Evolutionary conservation across 2,113 vertebrate genomes (phyloP), one percentile per base, ranked within the genome.

Genomic region (Tonatia bakeri): DNA sequence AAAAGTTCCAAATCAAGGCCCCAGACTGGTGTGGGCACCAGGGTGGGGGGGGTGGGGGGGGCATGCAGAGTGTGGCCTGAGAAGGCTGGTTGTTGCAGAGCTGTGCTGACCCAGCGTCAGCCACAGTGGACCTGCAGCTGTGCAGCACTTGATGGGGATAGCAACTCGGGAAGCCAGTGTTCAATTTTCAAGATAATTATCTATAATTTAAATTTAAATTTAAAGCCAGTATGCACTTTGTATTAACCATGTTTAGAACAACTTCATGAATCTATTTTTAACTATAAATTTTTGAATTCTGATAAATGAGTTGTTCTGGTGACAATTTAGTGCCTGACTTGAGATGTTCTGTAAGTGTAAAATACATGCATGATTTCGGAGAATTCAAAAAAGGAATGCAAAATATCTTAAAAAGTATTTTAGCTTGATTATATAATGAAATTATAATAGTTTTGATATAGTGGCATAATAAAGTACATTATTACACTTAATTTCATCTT

Each of bases 131-230:
- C 26, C 8, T 10, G 45, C 24, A 47, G 10, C 28, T 76, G 26
- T 54, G 56, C 17, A 31, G 75, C 5, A 14, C 47, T 67, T n/a
- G 33, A 70, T 59, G 9, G 19, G 9, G 12, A 14, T 28, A 64
- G n/a, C 6, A 36, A 43, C 75, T 38, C 33, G 54, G 16, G 3
- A 80, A 70, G 45, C 69, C 43, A 52, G 7, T n/a, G 43, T 87
- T 94, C 72, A 65, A 33, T n/a, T 43, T 75, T 75, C 77, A 22
- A 70, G 36, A 7, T 52, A 45, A 83, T 64, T 79, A 83, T n/a
- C 50, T 40, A 72, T 85, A 72, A 76, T n/a, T 59, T 59, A 87
- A 92, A 81, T 38, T 65, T 59, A 87, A 94, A 69, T 83, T 90
- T 73, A 87, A 90, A 93, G 82, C 4, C 45, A 6, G 72, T 50